Evolutionary conservation across 2,113 vertebrate genomes (phyloP).

Genomic region (Nesospiza acunhae): DNA sequence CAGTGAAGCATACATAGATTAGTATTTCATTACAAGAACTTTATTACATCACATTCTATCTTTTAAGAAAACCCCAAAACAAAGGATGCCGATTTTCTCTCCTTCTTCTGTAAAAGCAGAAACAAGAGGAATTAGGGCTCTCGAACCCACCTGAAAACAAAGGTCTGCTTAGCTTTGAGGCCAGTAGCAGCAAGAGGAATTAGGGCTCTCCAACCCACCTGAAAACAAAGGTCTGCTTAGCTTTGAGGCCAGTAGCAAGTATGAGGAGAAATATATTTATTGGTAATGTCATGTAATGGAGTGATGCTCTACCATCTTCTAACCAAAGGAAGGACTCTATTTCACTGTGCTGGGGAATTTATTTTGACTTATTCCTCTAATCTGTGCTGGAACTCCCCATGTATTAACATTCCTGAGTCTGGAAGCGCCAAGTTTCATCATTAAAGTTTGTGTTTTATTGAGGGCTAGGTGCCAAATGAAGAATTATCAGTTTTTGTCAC

Average conservation of each 20-base stretch:
- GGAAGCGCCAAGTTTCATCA: background rate
- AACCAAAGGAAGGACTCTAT: accelerated
- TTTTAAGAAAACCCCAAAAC: background rate
- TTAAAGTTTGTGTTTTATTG: background rate
- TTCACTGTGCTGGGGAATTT: background rate
- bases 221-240: background rate
- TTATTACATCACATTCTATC: background rate
- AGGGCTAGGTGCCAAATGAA: background rate
- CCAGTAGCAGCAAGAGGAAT: background rate
- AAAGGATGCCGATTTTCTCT: background rate
- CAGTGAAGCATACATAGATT: background rate
- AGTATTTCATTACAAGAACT: background rate
- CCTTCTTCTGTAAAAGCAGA: background rate
- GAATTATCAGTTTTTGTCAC: background rate
- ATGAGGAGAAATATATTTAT: background rate
- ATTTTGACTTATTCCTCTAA: background rate
- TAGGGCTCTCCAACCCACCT: background rate
- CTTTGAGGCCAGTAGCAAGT: background rate
- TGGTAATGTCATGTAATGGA: accelerated
- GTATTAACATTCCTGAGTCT: background rate
- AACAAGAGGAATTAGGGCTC: background rate
- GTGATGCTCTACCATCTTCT: background rate
- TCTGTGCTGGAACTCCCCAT: background rate
- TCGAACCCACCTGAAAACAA: background rate
- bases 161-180: background rate